Evolutionary conservation across 2,888 invertebrate genomes (phyloP), one percentile per base, ranked within the genome.

Genomic region (Habrosyne pyritoides): DNA sequence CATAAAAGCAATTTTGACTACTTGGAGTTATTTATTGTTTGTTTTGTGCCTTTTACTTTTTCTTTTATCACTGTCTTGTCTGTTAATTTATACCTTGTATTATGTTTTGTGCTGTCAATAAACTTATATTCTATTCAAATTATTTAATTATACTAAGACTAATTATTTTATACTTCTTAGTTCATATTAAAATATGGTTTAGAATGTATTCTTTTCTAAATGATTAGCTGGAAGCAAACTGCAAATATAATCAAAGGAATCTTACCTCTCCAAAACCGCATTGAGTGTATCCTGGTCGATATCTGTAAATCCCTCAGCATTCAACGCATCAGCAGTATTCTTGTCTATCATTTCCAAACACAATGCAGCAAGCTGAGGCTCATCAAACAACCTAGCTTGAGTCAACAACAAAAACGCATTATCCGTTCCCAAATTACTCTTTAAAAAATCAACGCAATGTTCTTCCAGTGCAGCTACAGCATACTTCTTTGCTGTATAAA

Each of bases 401-500:
- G 96, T 96, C 57, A 97, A 87, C 55, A 97, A 87, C 83, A 97
- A 91, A 77, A 97, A 97, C 6, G 97, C 97, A 91, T 97, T 97
- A 67, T 97, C 97, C 24, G 96, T 95, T 54, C 95, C 95, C 60
- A 97, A 90, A 80, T 96, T 96, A 62, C 94, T 94, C 66, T 95
- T 93, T 12, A 94, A 79, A 81, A 97, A 97, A 73, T 97, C 96
- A 0, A 97, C 97, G 87, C 97, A 97, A 58, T 96, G 96, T 70
- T 95, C 95, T 74, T 97, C 97, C 60, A 97, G 84, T 2, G 96
- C 96, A 0, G 96, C 96, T 0, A 97, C 96, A 1, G 96, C 97
- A 87, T 97, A 97, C 72, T 97, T 97, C 75, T 97, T 97, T 6
- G 97, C 97, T 0, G 97, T 96, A 72, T 97, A 97, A 52, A 97